A percentile compares a stretch with the other conserved stretches of the same genome.
These are phyloP conservation scores for Notamacropus eugenii DNA, from an alignment of 2,797 vertebrate species.

Conservation along the genomic window DNA sequence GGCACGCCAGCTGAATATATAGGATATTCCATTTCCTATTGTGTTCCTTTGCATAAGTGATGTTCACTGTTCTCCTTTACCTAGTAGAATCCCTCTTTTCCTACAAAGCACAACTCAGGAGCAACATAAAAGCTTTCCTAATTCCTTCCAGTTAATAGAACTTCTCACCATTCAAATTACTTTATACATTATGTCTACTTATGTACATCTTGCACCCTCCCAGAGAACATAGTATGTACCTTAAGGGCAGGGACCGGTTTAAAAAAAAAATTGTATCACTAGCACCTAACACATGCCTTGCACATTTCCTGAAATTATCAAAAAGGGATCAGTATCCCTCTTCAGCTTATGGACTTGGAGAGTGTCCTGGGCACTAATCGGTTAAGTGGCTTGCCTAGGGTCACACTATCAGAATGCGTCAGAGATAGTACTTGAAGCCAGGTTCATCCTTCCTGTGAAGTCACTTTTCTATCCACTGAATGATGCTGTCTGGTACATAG, in stretches of 20 bases:
- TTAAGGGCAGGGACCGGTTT: neutral
- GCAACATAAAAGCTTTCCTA: neutral
- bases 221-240: neutral
- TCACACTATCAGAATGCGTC: neutral
- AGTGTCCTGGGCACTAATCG: neutral
- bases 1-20: neutral
- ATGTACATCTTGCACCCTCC: neutral
- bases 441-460: neutral
- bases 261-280: neutral
- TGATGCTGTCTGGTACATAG: neutral
- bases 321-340: neutral
- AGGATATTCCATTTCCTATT: neutral
- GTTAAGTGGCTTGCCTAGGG: neutral
- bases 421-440: neutral
- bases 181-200: neutral
- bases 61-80: neutral
- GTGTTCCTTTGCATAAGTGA: neutral
- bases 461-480: neutral
- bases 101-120: neutral
- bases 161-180: neutral
- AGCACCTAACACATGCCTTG: neutral
- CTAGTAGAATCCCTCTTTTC: neutral
- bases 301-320: neutral
- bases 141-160: neutral
- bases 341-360: neutral